phyloP scores from a whole-genome alignment of 2,113 vertebrate species.

The Strix aluco region DNA sequence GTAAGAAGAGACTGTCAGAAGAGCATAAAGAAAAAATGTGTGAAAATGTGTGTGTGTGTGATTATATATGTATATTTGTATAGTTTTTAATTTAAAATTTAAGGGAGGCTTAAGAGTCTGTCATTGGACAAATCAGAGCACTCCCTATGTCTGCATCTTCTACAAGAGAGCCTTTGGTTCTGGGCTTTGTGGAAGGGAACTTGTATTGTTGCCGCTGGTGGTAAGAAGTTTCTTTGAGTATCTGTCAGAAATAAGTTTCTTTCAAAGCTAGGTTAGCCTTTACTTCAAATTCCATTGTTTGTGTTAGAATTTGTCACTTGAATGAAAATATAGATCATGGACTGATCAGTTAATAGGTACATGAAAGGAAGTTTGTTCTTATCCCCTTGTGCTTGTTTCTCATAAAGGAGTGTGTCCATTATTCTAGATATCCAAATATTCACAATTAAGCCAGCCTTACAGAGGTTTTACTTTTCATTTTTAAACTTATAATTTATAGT shows the following conservation, averaged over 20 bases:
- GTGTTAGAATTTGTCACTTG: neutral
- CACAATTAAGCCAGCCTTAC: neutral
- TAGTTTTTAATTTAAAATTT: neutral
- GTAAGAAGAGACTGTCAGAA: neutral
- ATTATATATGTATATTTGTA: neutral
- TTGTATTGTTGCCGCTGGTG: neutral
- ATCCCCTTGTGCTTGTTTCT: neutral
- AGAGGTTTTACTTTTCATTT: neutral
- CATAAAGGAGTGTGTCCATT: neutral
- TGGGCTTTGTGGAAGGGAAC: neutral
- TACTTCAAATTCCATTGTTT: neutral
- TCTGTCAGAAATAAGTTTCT: neutral
- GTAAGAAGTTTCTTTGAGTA: neutral
- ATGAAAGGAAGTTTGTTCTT: neutral
- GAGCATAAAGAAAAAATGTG: neutral
- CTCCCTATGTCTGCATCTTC: rapidly evolving
- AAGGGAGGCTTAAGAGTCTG: neutral
- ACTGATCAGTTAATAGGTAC: neutral
- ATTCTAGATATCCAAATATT: neutral
- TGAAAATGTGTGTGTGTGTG: neutral
- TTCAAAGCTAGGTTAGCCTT: neutral
- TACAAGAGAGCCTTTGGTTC: neutral
- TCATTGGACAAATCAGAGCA: neutral
- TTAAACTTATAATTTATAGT: neutral
- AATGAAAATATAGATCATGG: neutral